These are phyloP conservation scores for Pygoscelis antarcticus DNA, from an alignment of 2,113 vertebrate genomes.

Conservation along the genomic window DNA sequence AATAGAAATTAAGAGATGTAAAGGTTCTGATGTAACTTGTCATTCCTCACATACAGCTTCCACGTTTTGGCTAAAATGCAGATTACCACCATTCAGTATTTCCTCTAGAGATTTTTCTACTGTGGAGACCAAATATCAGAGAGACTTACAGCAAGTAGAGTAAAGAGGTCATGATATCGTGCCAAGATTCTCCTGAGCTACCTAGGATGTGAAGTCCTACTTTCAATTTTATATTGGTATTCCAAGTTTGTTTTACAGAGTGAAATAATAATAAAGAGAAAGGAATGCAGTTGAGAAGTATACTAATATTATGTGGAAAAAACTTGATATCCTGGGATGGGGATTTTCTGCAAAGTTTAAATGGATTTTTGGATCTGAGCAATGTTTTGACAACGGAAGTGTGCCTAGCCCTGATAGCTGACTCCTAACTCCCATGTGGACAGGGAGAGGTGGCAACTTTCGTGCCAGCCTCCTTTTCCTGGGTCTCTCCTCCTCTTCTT, in stretches of 20 bases:
- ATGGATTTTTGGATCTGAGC: not conserved
- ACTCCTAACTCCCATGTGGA: not conserved
- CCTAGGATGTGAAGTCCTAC: not conserved
- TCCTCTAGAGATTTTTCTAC: not conserved
- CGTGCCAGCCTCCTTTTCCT: not conserved
- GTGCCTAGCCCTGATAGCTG: fast-evolving
- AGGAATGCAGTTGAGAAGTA: not conserved
- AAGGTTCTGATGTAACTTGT: not conserved
- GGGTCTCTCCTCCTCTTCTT: not conserved
- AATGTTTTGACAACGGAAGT: not conserved
- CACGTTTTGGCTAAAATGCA: not conserved
- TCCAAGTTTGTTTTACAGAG: not conserved
- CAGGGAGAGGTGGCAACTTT: not conserved
- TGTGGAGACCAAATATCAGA: not conserved
- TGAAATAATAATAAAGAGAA: not conserved
- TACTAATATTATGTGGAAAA: not conserved
- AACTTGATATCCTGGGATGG: not conserved
- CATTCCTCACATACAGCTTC: not conserved
- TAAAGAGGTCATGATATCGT: not conserved
- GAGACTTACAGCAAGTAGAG: not conserved
- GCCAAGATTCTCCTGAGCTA: not conserved
- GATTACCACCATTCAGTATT: not conserved
- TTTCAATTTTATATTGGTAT: not conserved
- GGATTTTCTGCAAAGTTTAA: not conserved
- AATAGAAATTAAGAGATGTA: not conserved